Evolutionary conservation across 2,113 vertebrate species (phyloP).

Genomic region (Oreotrochilus melanogaster): DNA sequence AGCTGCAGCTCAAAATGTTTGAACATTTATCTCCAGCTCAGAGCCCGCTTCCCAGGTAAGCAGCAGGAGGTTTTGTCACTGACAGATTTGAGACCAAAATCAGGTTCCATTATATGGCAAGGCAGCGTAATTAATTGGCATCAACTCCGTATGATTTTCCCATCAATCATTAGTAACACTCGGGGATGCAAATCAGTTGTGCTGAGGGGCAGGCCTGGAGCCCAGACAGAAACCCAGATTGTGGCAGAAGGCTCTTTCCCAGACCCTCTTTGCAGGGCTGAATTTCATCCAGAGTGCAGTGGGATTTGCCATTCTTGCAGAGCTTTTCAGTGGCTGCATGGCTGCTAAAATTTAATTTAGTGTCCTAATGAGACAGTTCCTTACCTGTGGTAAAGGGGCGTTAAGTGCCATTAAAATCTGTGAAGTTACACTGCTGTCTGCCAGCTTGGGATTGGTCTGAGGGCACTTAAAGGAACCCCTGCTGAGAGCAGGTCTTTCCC

Average conservation of each 20-base stretch:
- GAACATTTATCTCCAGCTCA: background rate
- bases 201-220: conserved; percentile 16
- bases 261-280: conserved; percentile 11
- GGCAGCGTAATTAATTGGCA: conserved; percentile 46
- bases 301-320: conserved; percentile 19
- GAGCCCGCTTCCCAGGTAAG: background rate
- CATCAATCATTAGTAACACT: conserved; percentile 37
- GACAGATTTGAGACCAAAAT: conserved; percentile 17
- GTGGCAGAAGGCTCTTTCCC: conserved; percentile 38
- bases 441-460: background rate
- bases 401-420: conserved; percentile 35
- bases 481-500: conserved; percentile 3
- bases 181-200: conserved; percentile 10
- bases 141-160: conserved; percentile 30
- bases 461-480: background rate
- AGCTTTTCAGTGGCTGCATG: background rate
- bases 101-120: background rate
- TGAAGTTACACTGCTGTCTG: conserved; percentile 26
- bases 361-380: background rate
- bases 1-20: conserved; percentile 35
- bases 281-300: background rate
- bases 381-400: background rate
- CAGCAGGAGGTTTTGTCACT: background rate
- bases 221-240: conserved; percentile 56
- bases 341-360: conserved; percentile 32